These are phyloP conservation scores for Mareca penelope DNA, from an alignment of 2,797 vertebrate species.

Conservation along the genomic window DNA sequence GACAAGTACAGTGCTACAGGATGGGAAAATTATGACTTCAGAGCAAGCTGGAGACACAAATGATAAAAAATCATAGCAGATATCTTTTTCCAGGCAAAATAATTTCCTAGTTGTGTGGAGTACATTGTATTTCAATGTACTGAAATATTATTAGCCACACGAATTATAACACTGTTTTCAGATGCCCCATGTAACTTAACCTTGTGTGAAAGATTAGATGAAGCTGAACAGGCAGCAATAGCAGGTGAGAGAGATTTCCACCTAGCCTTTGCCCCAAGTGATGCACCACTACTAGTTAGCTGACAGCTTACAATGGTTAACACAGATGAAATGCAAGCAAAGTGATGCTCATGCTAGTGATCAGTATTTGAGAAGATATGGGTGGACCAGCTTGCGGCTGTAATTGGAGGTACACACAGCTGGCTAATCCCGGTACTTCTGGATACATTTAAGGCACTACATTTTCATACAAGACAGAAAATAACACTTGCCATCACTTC, in stretches of 20 bases:
- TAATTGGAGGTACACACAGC: not conserved
- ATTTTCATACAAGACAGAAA: not conserved
- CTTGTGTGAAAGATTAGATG: not conserved
- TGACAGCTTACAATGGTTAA: not conserved
- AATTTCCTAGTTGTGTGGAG: not conserved
- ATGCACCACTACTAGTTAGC: not conserved
- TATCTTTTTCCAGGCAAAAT: not conserved
- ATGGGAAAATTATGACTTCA: not conserved
- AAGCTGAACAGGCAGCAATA: not conserved
- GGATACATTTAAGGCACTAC: not conserved
- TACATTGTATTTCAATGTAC: not conserved
- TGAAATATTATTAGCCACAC: not conserved
- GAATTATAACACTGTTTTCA: not conserved
- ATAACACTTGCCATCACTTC: not conserved
- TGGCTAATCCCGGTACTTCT: not conserved
- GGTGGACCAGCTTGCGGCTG: not conserved
- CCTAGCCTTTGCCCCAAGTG: not conserved
- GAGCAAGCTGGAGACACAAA: not conserved
- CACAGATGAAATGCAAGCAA: not conserved
- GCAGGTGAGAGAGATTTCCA: not conserved
- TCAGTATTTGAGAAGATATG: not conserved
- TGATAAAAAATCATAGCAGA: not conserved
- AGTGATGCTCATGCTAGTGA: not conserved
- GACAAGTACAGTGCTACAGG: not conserved
- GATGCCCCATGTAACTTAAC: not conserved